Percentiles rank a stretch among this genome's conserved stretches.
Evolutionary conservation across 2,797 vertebrate genomes (phyloP).

Genomic region (Falco peregrinus): DNA sequence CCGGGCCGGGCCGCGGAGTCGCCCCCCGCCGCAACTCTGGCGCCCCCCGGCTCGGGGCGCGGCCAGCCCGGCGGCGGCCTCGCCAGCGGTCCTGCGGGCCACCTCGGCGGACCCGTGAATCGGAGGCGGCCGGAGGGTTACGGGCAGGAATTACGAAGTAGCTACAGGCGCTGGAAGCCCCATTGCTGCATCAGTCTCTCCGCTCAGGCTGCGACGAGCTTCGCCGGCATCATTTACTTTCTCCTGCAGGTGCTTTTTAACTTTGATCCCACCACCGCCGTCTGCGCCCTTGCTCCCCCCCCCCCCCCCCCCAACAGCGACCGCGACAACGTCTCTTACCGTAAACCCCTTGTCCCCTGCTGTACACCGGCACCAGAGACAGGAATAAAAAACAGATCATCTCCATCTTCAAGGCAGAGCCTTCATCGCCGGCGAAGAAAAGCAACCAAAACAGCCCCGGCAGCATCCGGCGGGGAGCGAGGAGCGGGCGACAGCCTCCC

Average conservation of each 20-base stretch:
- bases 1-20: neutral
- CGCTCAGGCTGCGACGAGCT: neutral
- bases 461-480: slow-evolving; percentile 62
- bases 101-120: neutral
- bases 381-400: slow-evolving; percentile 78
- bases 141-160: neutral
- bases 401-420: slow-evolving; percentile 80
- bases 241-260: slow-evolving; percentile 62
- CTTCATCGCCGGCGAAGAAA: slow-evolving; percentile 75
- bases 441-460: slow-evolving; percentile 69
- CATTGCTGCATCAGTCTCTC: neutral
- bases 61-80: neutral
- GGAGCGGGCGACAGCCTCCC: neutral
- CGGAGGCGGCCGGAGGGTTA: neutral
- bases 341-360: slow-evolving; percentile 80
- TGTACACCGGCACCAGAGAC: slow-evolving; percentile 73
- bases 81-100: neutral
- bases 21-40: neutral
- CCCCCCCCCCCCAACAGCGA: neutral
- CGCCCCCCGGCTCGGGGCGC: too few species aligned
- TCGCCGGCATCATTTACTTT: slow-evolving; percentile 18
- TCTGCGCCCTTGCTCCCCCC: neutral
- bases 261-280: slow-evolving; percentile 37
- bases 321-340: slow-evolving; percentile 69
- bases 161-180: neutral